phyloP scores from a whole-genome alignment of 1,140 invertebrate genomes.

The Drusus annulatus region DNA sequence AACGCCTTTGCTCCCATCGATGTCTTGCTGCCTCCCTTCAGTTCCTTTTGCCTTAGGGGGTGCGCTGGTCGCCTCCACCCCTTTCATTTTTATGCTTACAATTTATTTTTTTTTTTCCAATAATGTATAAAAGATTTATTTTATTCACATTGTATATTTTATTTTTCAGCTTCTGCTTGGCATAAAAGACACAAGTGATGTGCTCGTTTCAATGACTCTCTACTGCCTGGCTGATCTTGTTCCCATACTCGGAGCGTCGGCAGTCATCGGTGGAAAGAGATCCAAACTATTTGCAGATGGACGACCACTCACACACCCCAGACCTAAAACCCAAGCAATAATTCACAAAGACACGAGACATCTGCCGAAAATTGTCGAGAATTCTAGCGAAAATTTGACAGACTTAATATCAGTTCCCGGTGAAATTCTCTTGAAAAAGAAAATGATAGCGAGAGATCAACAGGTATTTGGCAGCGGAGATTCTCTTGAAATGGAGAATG shows the following conservation, averaged over 20 bases:
- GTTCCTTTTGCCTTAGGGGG: too few relatives aligned
- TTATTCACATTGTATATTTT: not conserved
- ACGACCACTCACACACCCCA: constrained; percentile 71
- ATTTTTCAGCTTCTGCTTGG: constrained; percentile 81
- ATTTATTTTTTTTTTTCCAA: too few relatives aligned
- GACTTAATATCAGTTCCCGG: not conserved
- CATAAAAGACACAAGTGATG: constrained; percentile 86
- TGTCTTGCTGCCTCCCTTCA: too few relatives aligned
- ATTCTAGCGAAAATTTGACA: not conserved
- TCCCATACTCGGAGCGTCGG: constrained; percentile 83
- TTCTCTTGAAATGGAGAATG: constrained; percentile 62
- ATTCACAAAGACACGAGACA: constrained; percentile 36
- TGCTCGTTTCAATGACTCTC: constrained; percentile 84
- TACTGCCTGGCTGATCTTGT: constrained; percentile 85
- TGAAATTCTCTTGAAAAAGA: constrained; percentile 13
- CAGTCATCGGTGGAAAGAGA: constrained; percentile 86
- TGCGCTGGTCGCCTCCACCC: too few relatives aligned
- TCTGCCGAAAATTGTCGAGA: constrained; percentile 35
- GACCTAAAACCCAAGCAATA: constrained; percentile 1
- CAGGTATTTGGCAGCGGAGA: constrained; percentile 60
- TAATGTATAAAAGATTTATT: too few relatives aligned
- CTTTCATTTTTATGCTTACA: too few relatives aligned
- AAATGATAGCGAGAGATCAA: constrained; percentile 55
- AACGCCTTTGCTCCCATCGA: too few relatives aligned
- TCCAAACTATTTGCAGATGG: constrained; percentile 87